Base-by-base conservation (phyloP, 2,888 invertebrate genomes). In the Tromatobia lineatoria region DNA sequence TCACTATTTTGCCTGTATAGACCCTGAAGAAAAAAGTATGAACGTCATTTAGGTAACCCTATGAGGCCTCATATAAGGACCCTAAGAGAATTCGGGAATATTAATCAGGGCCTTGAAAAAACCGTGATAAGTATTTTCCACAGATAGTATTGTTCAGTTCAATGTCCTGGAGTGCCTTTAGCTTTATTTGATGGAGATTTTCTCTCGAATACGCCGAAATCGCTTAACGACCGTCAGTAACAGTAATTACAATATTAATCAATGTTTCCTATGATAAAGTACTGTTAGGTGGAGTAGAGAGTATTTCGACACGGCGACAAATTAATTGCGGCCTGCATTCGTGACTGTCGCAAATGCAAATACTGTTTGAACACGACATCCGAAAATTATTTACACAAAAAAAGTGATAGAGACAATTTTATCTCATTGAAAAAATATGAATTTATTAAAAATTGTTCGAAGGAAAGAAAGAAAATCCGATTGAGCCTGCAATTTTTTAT, bases 281-380 rank as follows among this genome's bases (percentile, higher is more conserved):
- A 61, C 38, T 15, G 4, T 25, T 7, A n/a, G 6, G 57, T 42
- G 15, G 34, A 54, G 52, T 54, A 15, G 52, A 70, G 13, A 73
- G 57, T 57, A 71, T 71, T 45, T 45, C n/a, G 25, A n/a, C 42
- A 10, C 71, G 1, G n/a, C 23, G 45, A 23, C 71, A 73, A 73
- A 25, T 20, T 73, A 8, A 15, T 54, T 23, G 45, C n/a, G 29
- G 25, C n/a, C 59, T 34, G 7, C 29, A 34, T 3, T 29, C 15
- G 13, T 3, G 29, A n/a, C 34, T 7, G 61, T 34, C 18, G 7
- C 18, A 29, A n/a, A 34, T 18, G 61, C 18, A 38, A 61, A 38
- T 61, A 38, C 6, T 4, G 25, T 57, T 57, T 20, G 3, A 20
- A 23, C 54, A 11, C 54, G 54, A 54, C 10, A 20, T 11, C 3